Conservation (phyloP, 2,888 invertebrate species). For the Drosophila colorata region DNA sequence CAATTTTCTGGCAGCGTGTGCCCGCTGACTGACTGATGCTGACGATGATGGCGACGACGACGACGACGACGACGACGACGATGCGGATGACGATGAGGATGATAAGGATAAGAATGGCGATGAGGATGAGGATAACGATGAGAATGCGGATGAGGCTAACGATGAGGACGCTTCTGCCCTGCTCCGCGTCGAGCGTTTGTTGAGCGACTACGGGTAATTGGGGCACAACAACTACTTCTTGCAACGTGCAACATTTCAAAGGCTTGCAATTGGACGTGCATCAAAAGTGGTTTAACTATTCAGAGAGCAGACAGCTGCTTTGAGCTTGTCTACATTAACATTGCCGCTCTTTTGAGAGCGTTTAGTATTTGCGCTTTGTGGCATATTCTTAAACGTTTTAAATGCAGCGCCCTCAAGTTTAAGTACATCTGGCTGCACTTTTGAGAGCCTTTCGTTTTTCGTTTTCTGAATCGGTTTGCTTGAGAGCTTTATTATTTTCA, state of each 20-base stretch:
- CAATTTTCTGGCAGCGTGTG: constrained; percentile 52
- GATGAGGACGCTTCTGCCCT: constrained; percentile 6
- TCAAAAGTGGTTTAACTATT: not conserved
- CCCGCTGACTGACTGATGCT: constrained; percentile 52
- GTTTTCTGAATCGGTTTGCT: too few relatives aligned
- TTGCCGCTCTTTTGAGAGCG: not conserved
- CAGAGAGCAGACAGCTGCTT: not conserved
- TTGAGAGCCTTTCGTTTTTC: too few relatives aligned
- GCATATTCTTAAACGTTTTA: not conserved
- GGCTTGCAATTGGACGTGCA: not conserved
- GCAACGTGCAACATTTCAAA: constrained; percentile 12
- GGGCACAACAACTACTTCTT: constrained; percentile 24
- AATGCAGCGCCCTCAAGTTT: not conserved
- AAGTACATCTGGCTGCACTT: too few relatives aligned
- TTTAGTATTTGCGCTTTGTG: not conserved
- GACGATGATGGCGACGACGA: constrained; percentile 19
- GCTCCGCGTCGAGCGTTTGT: constrained; percentile 4
- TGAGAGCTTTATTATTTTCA: not conserved
- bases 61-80: not conserved
- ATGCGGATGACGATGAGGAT: not conserved
- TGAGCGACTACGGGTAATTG: constrained; percentile 12
- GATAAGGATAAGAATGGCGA: not conserved
- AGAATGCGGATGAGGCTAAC: not conserved
- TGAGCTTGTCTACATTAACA: too few relatives aligned
- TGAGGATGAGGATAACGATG: not conserved